Conservation (phyloP, 2,888 invertebrate genomes). For the Choreutis nemorana region DNA sequence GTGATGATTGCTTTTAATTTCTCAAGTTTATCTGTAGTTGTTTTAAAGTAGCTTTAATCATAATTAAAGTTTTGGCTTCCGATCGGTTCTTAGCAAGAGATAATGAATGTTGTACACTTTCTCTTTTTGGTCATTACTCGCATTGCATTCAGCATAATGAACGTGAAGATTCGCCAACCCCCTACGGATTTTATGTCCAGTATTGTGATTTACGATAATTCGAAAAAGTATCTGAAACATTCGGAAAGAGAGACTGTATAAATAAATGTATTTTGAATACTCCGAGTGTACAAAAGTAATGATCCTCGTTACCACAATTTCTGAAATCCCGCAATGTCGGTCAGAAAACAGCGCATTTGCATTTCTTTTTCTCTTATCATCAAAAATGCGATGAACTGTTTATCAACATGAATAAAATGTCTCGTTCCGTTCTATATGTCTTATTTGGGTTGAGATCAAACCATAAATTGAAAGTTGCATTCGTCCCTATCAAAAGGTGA, state of each 20-base stretch:
- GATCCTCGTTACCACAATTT: too few relatives aligned
- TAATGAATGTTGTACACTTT: conserved; percentile 38
- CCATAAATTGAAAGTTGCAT: too few relatives aligned
- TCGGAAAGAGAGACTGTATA: too few relatives aligned
- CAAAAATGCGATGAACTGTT: too few relatives aligned
- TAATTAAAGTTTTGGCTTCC: conserved; percentile 44
- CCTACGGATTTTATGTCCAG: conserved; percentile 15
- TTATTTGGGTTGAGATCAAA: too few relatives aligned
- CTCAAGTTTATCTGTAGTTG: conserved; percentile 12
- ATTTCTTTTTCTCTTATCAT: too few relatives aligned
- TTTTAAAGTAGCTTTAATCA: conserved; percentile 33
- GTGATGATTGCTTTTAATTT: conserved; percentile 7
- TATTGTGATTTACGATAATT: conserved; percentile 11
- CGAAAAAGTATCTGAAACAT: conserved; percentile 5
- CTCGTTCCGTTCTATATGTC: too few relatives aligned
- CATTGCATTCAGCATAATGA: conserved; percentile 19
- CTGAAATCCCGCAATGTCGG: too few relatives aligned
- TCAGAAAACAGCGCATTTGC: too few relatives aligned
- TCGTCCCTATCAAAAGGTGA: conserved; percentile 21
- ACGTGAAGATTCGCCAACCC: conserved; percentile 19
- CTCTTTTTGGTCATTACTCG: conserved; percentile 47
- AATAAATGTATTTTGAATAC: too few relatives aligned
- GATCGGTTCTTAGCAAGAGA: conserved; percentile 34
- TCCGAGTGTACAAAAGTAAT: too few relatives aligned
- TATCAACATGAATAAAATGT: too few relatives aligned